A percentile compares a stretch with the other conserved stretches of the same genome.
Conservation (phyloP, 2,113 vertebrate genomes). For the Lepidothrix coronata region DNA sequence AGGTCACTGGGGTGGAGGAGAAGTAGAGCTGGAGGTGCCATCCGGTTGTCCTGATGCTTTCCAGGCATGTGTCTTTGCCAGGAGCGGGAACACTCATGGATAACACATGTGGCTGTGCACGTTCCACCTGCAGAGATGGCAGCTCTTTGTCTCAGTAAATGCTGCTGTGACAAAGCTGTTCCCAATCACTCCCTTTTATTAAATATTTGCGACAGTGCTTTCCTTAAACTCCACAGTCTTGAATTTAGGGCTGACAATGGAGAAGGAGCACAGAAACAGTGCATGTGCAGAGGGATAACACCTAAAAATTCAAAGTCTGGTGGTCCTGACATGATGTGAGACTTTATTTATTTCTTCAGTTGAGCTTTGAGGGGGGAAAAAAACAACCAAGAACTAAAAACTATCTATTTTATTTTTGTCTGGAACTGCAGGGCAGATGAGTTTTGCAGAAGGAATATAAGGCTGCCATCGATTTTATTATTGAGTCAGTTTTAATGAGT, state of each 20-base stretch:
- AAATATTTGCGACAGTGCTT: conserved; percentile 2
- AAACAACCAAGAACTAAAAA: background rate
- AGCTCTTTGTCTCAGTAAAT: conserved; percentile 35
- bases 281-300: background rate
- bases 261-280: background rate
- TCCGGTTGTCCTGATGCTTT: background rate
- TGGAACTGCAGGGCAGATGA: conserved; percentile 55
- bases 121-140: conserved; percentile 21
- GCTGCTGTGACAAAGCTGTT: conserved; percentile 52
- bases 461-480: conserved; percentile 64
- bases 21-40: background rate
- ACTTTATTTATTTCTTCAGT: conserved; percentile 1
- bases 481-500: conserved; percentile 69
- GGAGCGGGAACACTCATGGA: background rate
- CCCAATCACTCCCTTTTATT: background rate
- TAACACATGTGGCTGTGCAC: background rate
- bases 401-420: conserved; percentile 50
- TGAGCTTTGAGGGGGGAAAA: background rate
- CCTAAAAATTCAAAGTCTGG: background rate
- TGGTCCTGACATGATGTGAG: background rate
- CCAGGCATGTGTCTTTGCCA: background rate
- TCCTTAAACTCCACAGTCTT: background rate
- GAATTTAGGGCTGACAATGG: background rate
- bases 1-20: background rate
- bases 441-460: conserved; percentile 60